Percentiles rank a stretch among this genome's conserved stretches.
phyloP scores from a whole-genome alignment of 2,888 invertebrate species.

The Synergus gifuensis region DNA sequence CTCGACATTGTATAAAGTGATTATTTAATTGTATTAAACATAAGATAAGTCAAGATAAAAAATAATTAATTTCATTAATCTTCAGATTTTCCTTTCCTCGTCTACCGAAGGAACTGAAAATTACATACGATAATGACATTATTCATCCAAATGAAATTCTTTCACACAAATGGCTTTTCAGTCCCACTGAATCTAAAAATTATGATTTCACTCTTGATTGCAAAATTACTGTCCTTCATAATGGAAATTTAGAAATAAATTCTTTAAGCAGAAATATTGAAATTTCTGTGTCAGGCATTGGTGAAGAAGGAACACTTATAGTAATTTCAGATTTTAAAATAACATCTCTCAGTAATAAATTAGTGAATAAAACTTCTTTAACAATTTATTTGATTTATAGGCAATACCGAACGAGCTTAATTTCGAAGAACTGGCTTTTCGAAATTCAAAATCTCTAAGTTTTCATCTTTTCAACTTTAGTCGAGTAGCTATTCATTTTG shows the following conservation, averaged over 20 bases:
- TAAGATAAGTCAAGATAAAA: background rate
- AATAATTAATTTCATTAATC: background rate
- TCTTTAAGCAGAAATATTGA: slow-evolving; percentile 24
- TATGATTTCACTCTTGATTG: slow-evolving; percentile 57
- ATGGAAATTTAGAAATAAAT: background rate
- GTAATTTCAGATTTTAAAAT: slow-evolving; percentile 46
- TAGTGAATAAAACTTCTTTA: background rate
- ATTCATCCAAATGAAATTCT: slow-evolving; percentile 64
- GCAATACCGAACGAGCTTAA: slow-evolving; percentile 73
- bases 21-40: background rate
- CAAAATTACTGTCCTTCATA: slow-evolving; percentile 46
- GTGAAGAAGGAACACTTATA: slow-evolving; percentile 53
- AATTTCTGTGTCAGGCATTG: slow-evolving; percentile 52
- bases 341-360: background rate
- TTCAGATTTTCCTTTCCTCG: slow-evolving; percentile 57
- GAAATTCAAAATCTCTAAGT: slow-evolving; percentile 60
- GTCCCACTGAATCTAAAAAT: slow-evolving; percentile 55
- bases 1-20: slow-evolving; percentile 74
- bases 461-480: slow-evolving; percentile 77
- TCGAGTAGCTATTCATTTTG: slow-evolving; percentile 72
- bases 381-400: slow-evolving; percentile 63
- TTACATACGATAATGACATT: slow-evolving; percentile 51
- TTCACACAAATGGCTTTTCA: slow-evolving; percentile 61
- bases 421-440: slow-evolving; percentile 70
- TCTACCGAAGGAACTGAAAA: slow-evolving; percentile 52